Conservation (phyloP, 2,888 invertebrate genomes). For the Hyalella azteca region DNA sequence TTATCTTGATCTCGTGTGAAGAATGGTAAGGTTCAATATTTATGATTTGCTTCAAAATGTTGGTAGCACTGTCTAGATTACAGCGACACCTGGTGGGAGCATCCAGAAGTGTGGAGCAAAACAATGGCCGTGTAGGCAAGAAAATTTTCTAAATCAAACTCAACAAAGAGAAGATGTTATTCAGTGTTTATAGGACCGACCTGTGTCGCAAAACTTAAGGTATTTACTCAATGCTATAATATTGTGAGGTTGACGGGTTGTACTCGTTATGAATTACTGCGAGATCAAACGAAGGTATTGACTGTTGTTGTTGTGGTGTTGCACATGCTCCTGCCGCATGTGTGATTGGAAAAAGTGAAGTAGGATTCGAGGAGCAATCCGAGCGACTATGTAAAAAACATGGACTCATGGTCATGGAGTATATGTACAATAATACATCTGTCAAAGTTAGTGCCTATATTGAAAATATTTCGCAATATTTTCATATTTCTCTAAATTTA, state of each 20-base stretch:
- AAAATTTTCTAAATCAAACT: slow-evolving; percentile 11
- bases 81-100: slow-evolving; percentile 47
- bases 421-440: too few relatives aligned
- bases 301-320: neutral
- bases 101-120: slow-evolving; percentile 51
- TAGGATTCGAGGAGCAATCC: too few relatives aligned
- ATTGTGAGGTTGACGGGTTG: neutral
- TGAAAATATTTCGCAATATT: too few relatives aligned
- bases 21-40: slow-evolving; percentile 19
- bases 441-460: too few relatives aligned
- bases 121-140: slow-evolving; percentile 47
- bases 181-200: neutral
- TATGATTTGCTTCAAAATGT: slow-evolving; percentile 18
- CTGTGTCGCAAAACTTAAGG: slow-evolving; percentile 13
- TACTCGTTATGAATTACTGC: neutral
- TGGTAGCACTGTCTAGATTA: slow-evolving; percentile 31
- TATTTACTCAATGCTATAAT: neutral
- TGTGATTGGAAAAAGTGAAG: too few relatives aligned
- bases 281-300: neutral
- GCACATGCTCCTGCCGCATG: slow-evolving; percentile 24
- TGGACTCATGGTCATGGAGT: too few relatives aligned
- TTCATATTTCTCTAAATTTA: too few relatives aligned
- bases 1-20: too few relatives aligned
- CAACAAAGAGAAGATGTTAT: slow-evolving; percentile 35
- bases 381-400: too few relatives aligned